A percentile compares a stretch with the other conserved stretches of the same genome.
phyloP scores from a whole-genome alignment of 2,113 vertebrate species.

The Syngnathus scovelli region DNA sequence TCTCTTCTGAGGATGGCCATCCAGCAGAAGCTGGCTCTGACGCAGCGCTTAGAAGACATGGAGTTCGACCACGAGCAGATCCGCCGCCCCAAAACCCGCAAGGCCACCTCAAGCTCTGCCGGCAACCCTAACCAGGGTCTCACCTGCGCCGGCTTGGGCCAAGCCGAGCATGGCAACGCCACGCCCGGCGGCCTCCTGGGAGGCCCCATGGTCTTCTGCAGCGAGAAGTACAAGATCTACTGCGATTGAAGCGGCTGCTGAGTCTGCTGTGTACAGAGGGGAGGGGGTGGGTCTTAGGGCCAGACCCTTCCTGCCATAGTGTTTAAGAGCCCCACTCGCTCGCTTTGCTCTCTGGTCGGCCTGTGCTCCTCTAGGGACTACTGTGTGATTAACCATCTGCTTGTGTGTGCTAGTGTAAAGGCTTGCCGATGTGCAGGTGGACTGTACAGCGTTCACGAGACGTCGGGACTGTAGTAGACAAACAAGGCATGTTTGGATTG shows the following conservation, averaged over 20 bases:
- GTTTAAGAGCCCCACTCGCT: conserved; percentile 75
- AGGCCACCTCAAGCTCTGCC: conserved; percentile 42
- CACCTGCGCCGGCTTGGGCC: conserved; percentile 77
- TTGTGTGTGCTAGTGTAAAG: conserved; percentile 71
- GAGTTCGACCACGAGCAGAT: conserved; percentile 90
- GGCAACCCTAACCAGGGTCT: conserved; percentile 80
- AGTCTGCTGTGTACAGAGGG: conserved; percentile 65
- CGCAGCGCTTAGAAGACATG: conserved; percentile 92
- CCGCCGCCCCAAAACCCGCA: conserved; percentile 78
- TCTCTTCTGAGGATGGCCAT: conserved; percentile 96
- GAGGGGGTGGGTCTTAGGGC: conserved; percentile 30
- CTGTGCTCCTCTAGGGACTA: conserved; percentile 66
- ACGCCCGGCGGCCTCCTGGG: conserved; percentile 75
- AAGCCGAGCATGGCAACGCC: conserved; percentile 50
- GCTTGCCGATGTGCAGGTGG: conserved; percentile 71
- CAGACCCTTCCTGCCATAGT: conserved; percentile 61
- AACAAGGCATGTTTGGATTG: conserved; percentile 65
- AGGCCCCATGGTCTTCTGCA: conserved; percentile 84
- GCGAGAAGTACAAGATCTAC: conserved; percentile 96
- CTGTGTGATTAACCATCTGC: conserved; percentile 68
- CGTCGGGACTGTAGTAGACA: conserved; percentile 68
- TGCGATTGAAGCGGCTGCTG: conserved; percentile 78
- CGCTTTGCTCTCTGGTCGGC: conserved; percentile 67
- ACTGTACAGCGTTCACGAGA: conserved; percentile 63
- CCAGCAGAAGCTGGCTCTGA: conserved; percentile 97